These are phyloP conservation scores for Pseudochirops corinnae DNA, from an alignment of 2,797 vertebrate genomes.

Conservation along the genomic window DNA sequence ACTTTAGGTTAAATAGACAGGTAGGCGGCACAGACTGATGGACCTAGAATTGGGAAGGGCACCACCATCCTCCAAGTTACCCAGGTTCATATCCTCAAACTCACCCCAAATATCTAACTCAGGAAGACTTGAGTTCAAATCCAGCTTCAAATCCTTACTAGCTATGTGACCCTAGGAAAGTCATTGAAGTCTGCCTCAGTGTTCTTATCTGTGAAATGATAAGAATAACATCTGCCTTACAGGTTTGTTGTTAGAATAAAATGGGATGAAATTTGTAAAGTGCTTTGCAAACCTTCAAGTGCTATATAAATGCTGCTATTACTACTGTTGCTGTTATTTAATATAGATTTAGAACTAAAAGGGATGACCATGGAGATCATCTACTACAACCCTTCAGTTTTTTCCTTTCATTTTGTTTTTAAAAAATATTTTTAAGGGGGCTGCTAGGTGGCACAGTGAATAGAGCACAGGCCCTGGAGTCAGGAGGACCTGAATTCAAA, in stretches of 20 bases:
- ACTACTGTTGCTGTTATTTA: background rate
- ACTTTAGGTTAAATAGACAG: background rate
- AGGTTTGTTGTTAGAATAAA: background rate
- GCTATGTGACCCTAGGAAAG: background rate
- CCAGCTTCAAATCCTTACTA: background rate
- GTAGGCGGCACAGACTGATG: background rate
- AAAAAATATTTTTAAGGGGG: background rate
- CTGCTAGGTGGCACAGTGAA: too few relatives aligned
- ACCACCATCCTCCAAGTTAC: background rate
- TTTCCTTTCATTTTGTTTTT: background rate
- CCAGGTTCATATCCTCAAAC: background rate
- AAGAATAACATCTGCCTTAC: background rate
- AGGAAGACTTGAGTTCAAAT: background rate
- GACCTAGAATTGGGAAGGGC: background rate
- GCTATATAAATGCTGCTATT: background rate
- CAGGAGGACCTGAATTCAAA: too few relatives aligned
- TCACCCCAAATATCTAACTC: background rate
- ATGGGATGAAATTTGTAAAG: background rate
- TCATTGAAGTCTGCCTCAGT: background rate
- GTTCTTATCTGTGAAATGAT: background rate
- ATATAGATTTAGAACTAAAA: background rate
- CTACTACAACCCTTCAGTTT: background rate
- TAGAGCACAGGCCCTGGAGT: too few relatives aligned
- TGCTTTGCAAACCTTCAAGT: background rate
- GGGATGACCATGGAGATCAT: background rate